These are phyloP conservation scores for Coracias cyanogaster DNA, from an alignment of 2,797 vertebrate genomes.

Conservation along the genomic window DNA sequence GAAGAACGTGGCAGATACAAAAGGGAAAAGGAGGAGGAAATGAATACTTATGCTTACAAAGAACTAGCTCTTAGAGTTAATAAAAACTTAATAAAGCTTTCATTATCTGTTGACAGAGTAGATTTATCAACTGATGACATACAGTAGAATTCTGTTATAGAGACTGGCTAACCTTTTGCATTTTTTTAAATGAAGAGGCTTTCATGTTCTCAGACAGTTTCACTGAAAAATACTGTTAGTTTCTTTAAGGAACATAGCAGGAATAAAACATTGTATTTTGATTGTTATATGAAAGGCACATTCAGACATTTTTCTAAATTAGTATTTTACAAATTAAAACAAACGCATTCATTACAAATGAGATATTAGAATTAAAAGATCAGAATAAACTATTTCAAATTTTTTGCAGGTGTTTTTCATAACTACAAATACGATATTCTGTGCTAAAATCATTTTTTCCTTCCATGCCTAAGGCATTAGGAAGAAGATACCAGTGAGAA, in stretches of 20 bases:
- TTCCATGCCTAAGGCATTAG: not conserved
- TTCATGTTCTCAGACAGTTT: constrained; percentile 98
- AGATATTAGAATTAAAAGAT: not conserved
- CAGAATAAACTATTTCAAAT: not conserved
- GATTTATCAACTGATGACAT: not conserved
- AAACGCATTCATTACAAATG: not conserved
- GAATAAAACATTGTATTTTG: not conserved
- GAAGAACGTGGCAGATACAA: not conserved
- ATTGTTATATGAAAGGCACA: not conserved
- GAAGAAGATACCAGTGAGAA: not conserved
- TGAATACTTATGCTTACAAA: not conserved
- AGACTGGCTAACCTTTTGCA: constrained; percentile 90
- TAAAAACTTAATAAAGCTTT: not conserved
- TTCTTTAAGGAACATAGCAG: constrained; percentile 74
- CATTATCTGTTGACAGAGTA: not conserved
- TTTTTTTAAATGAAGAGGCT: constrained; percentile 96
- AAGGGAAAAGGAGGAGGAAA: not conserved
- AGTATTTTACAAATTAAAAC: not conserved
- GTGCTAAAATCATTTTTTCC: not conserved
- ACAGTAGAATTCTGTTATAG: not conserved
- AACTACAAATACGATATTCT: not conserved
- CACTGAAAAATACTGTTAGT: constrained; percentile 94
- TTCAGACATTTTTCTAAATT: not conserved
- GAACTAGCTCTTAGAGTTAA: not conserved
- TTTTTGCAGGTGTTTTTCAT: not conserved